These are phyloP conservation scores for Melipona quadrifasciata DNA, from an alignment of 1,140 invertebrate genomes.

Conservation along the genomic window DNA sequence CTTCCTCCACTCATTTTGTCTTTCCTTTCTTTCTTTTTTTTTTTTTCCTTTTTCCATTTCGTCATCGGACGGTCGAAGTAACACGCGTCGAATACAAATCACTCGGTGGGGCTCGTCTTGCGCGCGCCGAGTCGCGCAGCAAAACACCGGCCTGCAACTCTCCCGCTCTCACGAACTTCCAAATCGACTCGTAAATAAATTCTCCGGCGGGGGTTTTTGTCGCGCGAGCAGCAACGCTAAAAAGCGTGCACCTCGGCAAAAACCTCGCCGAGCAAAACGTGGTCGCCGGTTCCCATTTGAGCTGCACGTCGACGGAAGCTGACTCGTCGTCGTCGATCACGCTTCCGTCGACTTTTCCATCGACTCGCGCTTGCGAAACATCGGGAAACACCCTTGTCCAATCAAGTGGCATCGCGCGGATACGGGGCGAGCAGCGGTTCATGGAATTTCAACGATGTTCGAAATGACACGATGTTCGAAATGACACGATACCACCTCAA, in stretches of 20 bases:
- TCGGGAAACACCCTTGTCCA: conserved; percentile 29
- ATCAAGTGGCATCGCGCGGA: conserved; percentile 32
- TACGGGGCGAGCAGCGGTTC: background rate
- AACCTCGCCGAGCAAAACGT: conserved; percentile 25
- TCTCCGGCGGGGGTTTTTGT: conserved; percentile 28
- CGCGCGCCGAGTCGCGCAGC: background rate
- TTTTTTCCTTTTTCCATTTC: background rate
- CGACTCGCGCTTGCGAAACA: conserved; percentile 6
- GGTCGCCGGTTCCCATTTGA: background rate
- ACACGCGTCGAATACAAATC: conserved; percentile 51
- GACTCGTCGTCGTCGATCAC: background rate
- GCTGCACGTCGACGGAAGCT: background rate
- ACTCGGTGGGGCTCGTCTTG: background rate
- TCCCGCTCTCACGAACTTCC: conserved; percentile 9
- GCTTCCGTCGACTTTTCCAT: background rate
- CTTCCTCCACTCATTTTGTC: background rate
- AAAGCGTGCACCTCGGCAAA: conserved; percentile 5
- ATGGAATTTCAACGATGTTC: conserved; percentile 56
- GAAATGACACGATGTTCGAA: conserved; percentile 20
- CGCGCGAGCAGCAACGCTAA: conserved; percentile 14
- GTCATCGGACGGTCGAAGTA: conserved; percentile 9
- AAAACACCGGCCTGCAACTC: conserved; percentile 15
- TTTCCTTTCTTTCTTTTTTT: too few species aligned
- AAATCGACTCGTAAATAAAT: conserved; percentile 47
- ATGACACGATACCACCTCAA: conserved; percentile 37